A percentile compares a stretch with the other conserved stretches of the same genome.
phyloP scores from a whole-genome alignment of 1,140 invertebrate species.

The Penaeus chinensis region DNA sequence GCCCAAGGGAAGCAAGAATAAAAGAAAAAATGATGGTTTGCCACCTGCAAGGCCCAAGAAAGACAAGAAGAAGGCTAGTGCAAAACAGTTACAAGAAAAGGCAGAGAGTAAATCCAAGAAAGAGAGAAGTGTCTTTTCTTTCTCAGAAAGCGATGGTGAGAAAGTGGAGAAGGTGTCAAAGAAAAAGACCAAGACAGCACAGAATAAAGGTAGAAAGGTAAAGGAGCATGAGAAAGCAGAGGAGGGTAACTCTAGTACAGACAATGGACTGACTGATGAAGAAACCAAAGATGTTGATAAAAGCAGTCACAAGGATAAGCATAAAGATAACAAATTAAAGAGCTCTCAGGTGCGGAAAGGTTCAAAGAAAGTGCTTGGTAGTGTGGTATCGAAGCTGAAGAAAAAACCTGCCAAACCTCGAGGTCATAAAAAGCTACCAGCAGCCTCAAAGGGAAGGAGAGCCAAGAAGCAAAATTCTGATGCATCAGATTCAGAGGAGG shows the following conservation, averaged over 20 bases:
- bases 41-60: slow-evolving; percentile 36
- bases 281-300: slow-evolving; percentile 40
- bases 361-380: slow-evolving; percentile 42
- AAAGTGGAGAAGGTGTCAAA: slow-evolving; percentile 33
- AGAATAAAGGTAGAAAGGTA: slow-evolving; percentile 32
- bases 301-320: slow-evolving; percentile 33
- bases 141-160: slow-evolving; percentile 47
- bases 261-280: slow-evolving; percentile 53
- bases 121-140: slow-evolving; percentile 50
- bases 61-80: slow-evolving; percentile 41
- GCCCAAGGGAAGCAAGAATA: slow-evolving; percentile 63
- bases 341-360: slow-evolving; percentile 2
- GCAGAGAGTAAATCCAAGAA: slow-evolving; percentile 42
- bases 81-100: slow-evolving; percentile 14
- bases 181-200: slow-evolving; percentile 33
- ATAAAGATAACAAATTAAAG: slow-evolving; percentile 27
- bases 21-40: slow-evolving; percentile 54
- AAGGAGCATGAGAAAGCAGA: slow-evolving; percentile 18
- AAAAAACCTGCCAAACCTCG: slow-evolving; percentile 34
- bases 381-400: slow-evolving; percentile 43
- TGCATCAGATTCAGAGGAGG: slow-evolving; percentile 35
- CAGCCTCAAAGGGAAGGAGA: not conserved
- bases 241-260: slow-evolving; percentile 49
- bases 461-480: slow-evolving; percentile 28
- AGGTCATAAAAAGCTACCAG: slow-evolving; percentile 8